Conservation (phyloP, 2,113 vertebrate genomes). For the Calidris pygmaea region DNA sequence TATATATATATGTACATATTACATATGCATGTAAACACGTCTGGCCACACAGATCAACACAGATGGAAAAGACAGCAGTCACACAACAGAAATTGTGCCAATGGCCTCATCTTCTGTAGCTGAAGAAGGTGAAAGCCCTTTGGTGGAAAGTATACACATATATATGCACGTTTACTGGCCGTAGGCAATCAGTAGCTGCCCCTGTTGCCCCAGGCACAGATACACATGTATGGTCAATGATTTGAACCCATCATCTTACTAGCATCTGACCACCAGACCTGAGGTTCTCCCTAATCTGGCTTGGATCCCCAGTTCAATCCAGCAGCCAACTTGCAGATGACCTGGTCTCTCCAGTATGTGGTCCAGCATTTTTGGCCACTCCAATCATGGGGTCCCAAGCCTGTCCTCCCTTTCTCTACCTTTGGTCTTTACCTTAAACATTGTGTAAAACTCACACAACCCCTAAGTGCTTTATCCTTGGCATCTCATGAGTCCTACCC, state of each 20-base stretch:
- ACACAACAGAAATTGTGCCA: neutral
- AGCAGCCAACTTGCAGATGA: neutral
- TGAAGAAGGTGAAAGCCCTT: neutral
- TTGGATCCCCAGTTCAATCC: neutral
- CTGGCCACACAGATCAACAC: neutral
- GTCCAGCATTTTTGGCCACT: neutral
- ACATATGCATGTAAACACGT: neutral
- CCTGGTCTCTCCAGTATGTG: neutral
- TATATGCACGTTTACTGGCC: too few species aligned
- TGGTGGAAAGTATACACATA: neutral
- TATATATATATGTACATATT: neutral
- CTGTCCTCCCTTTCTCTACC: neutral
- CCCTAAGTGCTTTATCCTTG: neutral
- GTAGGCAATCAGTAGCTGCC: neutral
- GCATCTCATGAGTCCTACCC: neutral
- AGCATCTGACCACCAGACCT: neutral
- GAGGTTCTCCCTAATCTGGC: neutral
- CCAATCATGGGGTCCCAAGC: neutral
- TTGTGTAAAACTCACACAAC: neutral
- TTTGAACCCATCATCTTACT: neutral
- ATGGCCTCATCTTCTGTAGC: neutral
- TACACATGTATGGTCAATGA: accelerated
- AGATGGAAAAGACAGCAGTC: neutral
- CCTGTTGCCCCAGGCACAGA: neutral
- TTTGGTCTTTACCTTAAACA: neutral